Evolutionary conservation across 2,888 invertebrate species (phyloP), one percentile per base, ranked within the genome.

Genomic region (Rhamphomyia laevipes): DNA sequence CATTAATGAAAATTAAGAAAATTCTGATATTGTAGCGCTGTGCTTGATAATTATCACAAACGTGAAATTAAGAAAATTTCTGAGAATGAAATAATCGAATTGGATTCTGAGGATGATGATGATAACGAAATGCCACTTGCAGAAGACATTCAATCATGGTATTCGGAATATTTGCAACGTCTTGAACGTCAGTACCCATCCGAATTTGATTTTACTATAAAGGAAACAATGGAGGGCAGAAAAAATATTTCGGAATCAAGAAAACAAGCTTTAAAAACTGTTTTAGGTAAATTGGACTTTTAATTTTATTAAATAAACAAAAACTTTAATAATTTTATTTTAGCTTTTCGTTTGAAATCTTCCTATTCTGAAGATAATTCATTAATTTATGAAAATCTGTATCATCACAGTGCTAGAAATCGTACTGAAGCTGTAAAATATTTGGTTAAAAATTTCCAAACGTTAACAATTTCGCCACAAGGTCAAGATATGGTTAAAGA

Each of bases 181-280:
- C 63, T 88, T 2, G 88, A 89, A 65, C 73, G 67, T 5, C 79
- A 80, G 56, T 87, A 88, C 63, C 84, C 89, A 0, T 71, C 72
- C 1, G 76, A 76, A 12, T 88, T 87, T 62, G 87, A 88, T 59
- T 70, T 73, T 44, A 77, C 80, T 41, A 71, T 86, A 1, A 81
- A 81, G 57, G 71, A 73, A 15, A 72, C 80, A 21, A 74, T 80
- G 65, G 66, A 71, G 50, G 67, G 66, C 4, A 61, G 65, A 21
- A 67, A 66, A 30, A 63, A 67, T 49, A 57, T 63, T 2, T 62
- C 70, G 9, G 45, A 58, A 5, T 59, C 61, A 43, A 65, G 71
- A 41, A 63, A 64, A 40, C 60, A 65, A 45, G 69, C 73, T 6
- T 57, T 78, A 1, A 74, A 66, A 51, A 51, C 64, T 47, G 67